phyloP scores from a whole-genome alignment of 2,113 vertebrate genomes.

The Eolophus roseicapilla region DNA sequence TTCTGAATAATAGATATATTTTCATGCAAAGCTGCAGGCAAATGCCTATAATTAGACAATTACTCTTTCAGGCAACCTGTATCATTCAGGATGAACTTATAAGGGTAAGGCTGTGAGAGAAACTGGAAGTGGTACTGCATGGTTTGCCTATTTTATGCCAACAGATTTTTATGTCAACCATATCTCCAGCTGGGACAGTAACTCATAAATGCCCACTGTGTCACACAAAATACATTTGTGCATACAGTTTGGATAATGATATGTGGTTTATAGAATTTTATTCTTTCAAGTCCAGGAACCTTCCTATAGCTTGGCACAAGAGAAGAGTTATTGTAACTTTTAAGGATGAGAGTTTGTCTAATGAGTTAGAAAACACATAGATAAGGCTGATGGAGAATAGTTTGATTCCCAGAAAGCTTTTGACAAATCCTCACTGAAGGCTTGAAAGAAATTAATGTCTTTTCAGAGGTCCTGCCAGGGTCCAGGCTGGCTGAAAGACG shows the following conservation, averaged over 20 bases:
- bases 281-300: not conserved
- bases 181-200: not conserved
- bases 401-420: not conserved
- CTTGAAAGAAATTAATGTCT: not conserved
- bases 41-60: not conserved
- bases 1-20: not conserved
- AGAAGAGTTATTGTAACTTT: not conserved
- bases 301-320: not conserved
- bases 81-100: not conserved
- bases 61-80: not conserved
- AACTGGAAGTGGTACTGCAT: not conserved
- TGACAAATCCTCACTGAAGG: not conserved
- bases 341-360: not conserved
- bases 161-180: not conserved
- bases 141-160: not conserved
- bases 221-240: not conserved
- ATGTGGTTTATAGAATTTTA: not conserved
- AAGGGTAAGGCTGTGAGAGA: not conserved
- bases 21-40: not conserved
- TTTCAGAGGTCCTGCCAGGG: not conserved
- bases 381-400: not conserved
- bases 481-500: not conserved
- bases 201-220: not conserved
- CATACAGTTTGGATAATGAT: not conserved
- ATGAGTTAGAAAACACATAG: not conserved